A percentile compares a stretch with the other conserved stretches of the same genome.
Evolutionary conservation across 2,888 invertebrate species (phyloP).

Genomic region (Magallana nippona): DNA sequence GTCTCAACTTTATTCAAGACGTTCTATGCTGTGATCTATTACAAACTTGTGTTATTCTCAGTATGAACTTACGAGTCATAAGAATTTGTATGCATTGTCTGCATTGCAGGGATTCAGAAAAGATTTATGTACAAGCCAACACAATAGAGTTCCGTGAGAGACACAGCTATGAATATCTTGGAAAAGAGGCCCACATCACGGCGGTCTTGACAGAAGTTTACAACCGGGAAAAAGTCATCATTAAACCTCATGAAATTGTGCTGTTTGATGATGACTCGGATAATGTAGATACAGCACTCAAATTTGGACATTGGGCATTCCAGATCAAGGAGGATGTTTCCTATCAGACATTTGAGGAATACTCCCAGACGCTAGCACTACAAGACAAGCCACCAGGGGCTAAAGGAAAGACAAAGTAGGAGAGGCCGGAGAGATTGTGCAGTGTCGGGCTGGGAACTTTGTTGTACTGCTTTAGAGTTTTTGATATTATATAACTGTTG

Average conservation of each 20-base stretch:
- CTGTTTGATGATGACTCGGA: conserved; percentile 73
- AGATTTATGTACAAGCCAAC: conserved; percentile 72
- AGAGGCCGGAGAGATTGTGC: too few species aligned
- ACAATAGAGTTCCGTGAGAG: conserved; percentile 69
- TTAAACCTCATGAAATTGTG: conserved; percentile 69
- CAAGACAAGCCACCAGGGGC: conserved; percentile 35
- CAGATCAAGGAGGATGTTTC: conserved; percentile 64
- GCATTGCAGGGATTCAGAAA: conserved; percentile 67
- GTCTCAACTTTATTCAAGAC: too few species aligned
- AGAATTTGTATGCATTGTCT: not conserved
- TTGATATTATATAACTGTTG: too few species aligned
- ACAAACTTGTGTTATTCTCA: too few species aligned
- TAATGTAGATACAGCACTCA: conserved; percentile 70
- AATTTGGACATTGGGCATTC: conserved; percentile 72
- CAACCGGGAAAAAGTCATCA: conserved; percentile 63
- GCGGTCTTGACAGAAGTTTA: conserved; percentile 70
- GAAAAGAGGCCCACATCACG: conserved; percentile 74
- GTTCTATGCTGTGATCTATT: too few species aligned
- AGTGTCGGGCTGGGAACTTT: too few species aligned
- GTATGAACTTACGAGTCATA: too few species aligned
- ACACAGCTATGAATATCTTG: conserved; percentile 64
- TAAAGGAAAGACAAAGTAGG: not conserved
- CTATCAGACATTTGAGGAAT: conserved; percentile 60
- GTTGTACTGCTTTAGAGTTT: too few species aligned
- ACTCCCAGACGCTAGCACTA: conserved; percentile 51